Evolutionary conservation across 1,140 invertebrate species (phyloP), one percentile per base, ranked within the genome.

Genomic region (Phocides pigmalion): DNA sequence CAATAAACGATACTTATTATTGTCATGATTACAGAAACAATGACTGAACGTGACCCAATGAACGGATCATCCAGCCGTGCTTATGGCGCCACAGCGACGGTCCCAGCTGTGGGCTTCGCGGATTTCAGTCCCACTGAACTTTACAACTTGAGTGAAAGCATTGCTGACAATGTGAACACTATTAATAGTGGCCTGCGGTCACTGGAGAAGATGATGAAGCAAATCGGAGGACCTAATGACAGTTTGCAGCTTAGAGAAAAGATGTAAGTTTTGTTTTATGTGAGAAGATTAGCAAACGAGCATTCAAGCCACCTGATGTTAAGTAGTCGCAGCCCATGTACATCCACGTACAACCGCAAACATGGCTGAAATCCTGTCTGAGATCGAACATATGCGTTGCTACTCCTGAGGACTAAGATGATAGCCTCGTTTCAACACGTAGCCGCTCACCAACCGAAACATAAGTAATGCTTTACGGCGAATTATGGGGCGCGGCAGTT

Each of bases 131-230:
- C 95, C 9, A 94, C 95, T 20, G 95, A 96, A 87, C 93, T 96
- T 49, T 95, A 95, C 80, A 95, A 93, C 66, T 84, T 96, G 28
- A 95, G 94, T 76, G 95, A 96, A 84, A 94, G 94, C 77, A 96
- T 97, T 62, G 95, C 94, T 0, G 94, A 95, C 49, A 97, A 97
- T 85, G 95, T 97, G 63, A 96, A 94, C 74, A 94, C 94, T 0
- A 95, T 97, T 42, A 96, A 96, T 76, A 93, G 93, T 41, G 95
- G 94, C 69, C 94, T 94, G 79, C 93, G 93, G 71, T 93, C 93
- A 4, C 87, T 98, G 66, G 96, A 97, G 78, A 94, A 94, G 81
- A 94, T 95, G 69, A 92, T 95, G 61, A 96, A 95, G 80, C 93
- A 93, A 54, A 94, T 98, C 76, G 96, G 96, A 42, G 96, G 96